Evolutionary conservation across 2,888 invertebrate species (phyloP), one percentile per base, ranked within the genome.

Genomic region (Doris montereyensis): DNA sequence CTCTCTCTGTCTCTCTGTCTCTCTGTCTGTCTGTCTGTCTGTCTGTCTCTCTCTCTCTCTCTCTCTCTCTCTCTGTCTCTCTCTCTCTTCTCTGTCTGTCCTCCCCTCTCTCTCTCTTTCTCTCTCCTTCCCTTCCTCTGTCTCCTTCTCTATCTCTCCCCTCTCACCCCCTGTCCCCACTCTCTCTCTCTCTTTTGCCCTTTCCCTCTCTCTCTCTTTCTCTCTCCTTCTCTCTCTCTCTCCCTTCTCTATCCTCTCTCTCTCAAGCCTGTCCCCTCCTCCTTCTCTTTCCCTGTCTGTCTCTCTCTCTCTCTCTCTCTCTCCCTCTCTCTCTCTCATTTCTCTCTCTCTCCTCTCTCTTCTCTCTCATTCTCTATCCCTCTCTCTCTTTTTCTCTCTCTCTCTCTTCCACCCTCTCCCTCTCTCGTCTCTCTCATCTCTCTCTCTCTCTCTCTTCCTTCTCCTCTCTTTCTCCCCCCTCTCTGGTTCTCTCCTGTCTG

Each of bases 391-490:
- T 76, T 13, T 60, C 76, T 3, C 58, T 76, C 5, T 76, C 78
- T 10, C 57, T 71, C n/a, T 73, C 80, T 13, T 60, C 78, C 8
- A 76, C 76, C 24, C 35, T 77, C 2, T 81, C 81, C 0, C 74
- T 77, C 10, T 28, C 76, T 60, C 77, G 74, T 34, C 65, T 41
- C 32, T 30, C 68, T 41, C 41, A 28, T 71, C 71, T 71, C 26
- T 24, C 41, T 41, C 52, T 71, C 41, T 34, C 13, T 70, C 70
- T 70, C n/a, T n/a, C 34, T 67, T 4, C 4, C 28, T 28, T 28
- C 28, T 28, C 28, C 13, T 67, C 28, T 28, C 4, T 67, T 4
- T 67, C 17, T 28, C 28, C 28, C 13, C 28, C 28, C 28, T 28
- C 28, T 28, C 28, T 5, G 21, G 3, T 67, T 24, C 28, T 5